A percentile compares a stretch with the other conserved stretches of the same genome.
Evolutionary conservation across 2,113 vertebrate genomes (phyloP).

Genomic region (Desmodus rotundus): DNA sequence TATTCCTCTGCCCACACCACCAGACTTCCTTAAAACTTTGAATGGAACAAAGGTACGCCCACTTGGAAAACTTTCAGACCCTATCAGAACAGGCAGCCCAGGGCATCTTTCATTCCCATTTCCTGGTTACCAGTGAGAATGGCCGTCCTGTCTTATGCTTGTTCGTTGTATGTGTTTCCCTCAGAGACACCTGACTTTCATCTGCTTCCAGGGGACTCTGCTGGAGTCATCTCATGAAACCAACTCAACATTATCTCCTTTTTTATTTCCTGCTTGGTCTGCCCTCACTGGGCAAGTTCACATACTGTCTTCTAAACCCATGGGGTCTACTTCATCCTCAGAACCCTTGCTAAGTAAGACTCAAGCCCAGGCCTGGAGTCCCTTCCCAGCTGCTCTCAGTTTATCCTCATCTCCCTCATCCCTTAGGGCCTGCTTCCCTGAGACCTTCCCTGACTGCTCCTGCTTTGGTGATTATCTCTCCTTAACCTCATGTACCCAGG

Average conservation of each 20-base stretch:
- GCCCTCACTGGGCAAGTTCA: neutral
- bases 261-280: neutral
- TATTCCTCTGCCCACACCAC: neutral
- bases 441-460: neutral
- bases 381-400: neutral
- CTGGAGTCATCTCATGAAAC: neutral
- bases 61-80: neutral
- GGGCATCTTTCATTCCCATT: rapidly evolving
- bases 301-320: neutral
- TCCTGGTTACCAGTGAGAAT: neutral
- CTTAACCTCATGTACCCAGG: neutral
- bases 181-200: neutral
- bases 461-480: neutral
- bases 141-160: neutral
- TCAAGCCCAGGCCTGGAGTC: neutral
- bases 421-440: neutral
- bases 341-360: neutral
- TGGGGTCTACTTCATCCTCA: neutral
- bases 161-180: neutral
- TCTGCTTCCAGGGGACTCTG: neutral
- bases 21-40: neutral
- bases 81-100: neutral
- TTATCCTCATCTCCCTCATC: neutral
- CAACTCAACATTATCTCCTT: neutral
- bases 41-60: neutral